Base-by-base conservation (phyloP, 2,797 vertebrate species). In the Sebastes nivosus region DNA sequence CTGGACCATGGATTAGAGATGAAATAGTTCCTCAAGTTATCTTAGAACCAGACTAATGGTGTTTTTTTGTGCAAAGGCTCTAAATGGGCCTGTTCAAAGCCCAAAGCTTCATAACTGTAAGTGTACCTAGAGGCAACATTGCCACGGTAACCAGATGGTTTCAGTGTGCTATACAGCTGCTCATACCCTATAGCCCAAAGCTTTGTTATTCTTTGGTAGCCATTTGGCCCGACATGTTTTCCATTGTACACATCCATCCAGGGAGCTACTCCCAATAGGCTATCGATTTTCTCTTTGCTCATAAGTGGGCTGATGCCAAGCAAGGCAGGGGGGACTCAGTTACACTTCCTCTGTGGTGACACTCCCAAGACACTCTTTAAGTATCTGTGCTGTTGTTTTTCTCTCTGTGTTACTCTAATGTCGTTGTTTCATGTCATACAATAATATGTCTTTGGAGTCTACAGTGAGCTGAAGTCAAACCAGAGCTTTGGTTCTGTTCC, bases 251-350 rank as follows among this genome's bases (percentile, higher is more conserved):
- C 34, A 57, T 36, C 12, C 22, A n/a, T 72, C 67, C 77, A 32
- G 83, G 76, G 78, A 86, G 71, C 50, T 71, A 20, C 67, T 77
- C 61, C 29, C 72, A n/a, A 63, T 10, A 46, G 20, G 18, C 13
- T 54, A 89, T 89, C 1, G 72, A 84, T 80, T 87, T 78, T 79
- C 22, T 84, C 66, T 77, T 79, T 72, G 13, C 80, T 72, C 69
- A 59, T 50, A 72, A 85, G 67, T 73, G 73, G 54, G 16, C 30
- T 58, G 69, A 72, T 74, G 68, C 58, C 24, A 46, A 52, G 52
- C 22, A 8, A 18, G 6, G 32, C 11, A 11, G 2, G 38, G 24
- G 72, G 6, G 63, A 36, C 30, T 72, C 36, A 29, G 27, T 36
- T 50, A 32, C 58, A 68, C 55, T 77, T 71, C 46, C 65, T 78